Evolutionary conservation across 2,797 vertebrate species (phyloP).

Genomic region (Hoplostethus atlanticus): DNA sequence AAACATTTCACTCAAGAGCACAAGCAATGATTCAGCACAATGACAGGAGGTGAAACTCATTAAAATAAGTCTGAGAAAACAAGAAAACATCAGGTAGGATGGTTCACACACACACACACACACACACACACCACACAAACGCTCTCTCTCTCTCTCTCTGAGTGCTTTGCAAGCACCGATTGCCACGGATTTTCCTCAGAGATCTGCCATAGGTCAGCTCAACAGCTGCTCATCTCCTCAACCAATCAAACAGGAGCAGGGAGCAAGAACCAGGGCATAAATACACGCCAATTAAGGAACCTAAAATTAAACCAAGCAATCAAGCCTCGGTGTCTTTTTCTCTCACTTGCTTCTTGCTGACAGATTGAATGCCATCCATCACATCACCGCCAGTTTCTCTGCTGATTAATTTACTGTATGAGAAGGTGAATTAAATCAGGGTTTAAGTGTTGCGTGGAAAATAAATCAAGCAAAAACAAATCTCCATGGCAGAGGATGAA

Average conservation of each 20-base stretch:
- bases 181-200: slow-evolving; percentile 57
- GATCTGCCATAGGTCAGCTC: slow-evolving; percentile 63
- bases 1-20: neutral
- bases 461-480: slow-evolving; percentile 49
- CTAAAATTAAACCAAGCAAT: slow-evolving; percentile 70
- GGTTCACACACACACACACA: slow-evolving; percentile 9
- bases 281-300: slow-evolving; percentile 70
- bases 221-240: slow-evolving; percentile 73
- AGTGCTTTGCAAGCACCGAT: slow-evolving; percentile 44
- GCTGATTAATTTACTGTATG: slow-evolving; percentile 47
- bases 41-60: slow-evolving; percentile 1
- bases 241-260: slow-evolving; percentile 69
- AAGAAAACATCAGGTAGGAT: slow-evolving; percentile 13
- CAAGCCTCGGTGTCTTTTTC: slow-evolving; percentile 46
- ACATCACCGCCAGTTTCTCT: slow-evolving; percentile 39
- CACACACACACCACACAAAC: slow-evolving; percentile 2
- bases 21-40: neutral
- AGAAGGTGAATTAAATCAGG: slow-evolving; percentile 43
- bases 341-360: slow-evolving; percentile 33
- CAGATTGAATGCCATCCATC: slow-evolving; percentile 54
- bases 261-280: slow-evolving; percentile 64
- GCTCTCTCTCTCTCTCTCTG: too few relatives aligned
- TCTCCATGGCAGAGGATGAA: slow-evolving; percentile 27
- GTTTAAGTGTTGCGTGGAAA: slow-evolving; percentile 30
- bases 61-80: slow-evolving; percentile 4